phyloP scores from a whole-genome alignment of 2,888 invertebrate species.

The Eupelmus urozonus region DNA sequence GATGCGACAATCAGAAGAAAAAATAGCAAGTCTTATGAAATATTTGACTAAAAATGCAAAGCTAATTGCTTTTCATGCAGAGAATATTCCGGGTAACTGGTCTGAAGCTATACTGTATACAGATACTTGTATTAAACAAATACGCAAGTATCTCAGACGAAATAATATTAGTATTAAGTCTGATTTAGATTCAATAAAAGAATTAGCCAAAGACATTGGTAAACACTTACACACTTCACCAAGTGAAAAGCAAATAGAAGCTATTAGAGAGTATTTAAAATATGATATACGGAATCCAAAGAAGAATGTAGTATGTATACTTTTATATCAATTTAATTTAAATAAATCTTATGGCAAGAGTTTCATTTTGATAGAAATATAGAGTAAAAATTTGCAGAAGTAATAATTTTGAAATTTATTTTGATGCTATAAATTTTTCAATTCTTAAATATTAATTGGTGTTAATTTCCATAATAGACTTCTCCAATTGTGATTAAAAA shows the following conservation, averaged over 20 bases:
- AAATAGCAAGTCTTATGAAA: neutral
- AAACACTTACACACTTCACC: constrained; percentile 7
- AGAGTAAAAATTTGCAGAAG: constrained; percentile 1
- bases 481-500: constrained; percentile 8
- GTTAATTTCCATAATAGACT: no score
- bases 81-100: constrained; percentile 35
- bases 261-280: constrained; percentile 40
- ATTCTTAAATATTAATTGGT: no score
- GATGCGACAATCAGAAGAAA: constrained; percentile 9
- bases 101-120: constrained; percentile 32
- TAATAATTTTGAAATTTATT: neutral
- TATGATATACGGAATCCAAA: constrained; percentile 47
- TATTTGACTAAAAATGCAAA: constrained; percentile 33
- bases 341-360: neutral
- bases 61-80: constrained; percentile 31
- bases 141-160: constrained; percentile 6
- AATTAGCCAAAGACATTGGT: constrained; percentile 24
- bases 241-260: constrained; percentile 27
- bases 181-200: constrained; percentile 9
- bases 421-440: no score
- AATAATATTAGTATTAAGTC: neutral
- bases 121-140: constrained; percentile 12
- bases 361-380: neutral
- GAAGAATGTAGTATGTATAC: constrained; percentile 24
- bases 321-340: constrained; percentile 1